phyloP scores from a whole-genome alignment of 2,797 vertebrate species.

The Pitangus sulphuratus region DNA sequence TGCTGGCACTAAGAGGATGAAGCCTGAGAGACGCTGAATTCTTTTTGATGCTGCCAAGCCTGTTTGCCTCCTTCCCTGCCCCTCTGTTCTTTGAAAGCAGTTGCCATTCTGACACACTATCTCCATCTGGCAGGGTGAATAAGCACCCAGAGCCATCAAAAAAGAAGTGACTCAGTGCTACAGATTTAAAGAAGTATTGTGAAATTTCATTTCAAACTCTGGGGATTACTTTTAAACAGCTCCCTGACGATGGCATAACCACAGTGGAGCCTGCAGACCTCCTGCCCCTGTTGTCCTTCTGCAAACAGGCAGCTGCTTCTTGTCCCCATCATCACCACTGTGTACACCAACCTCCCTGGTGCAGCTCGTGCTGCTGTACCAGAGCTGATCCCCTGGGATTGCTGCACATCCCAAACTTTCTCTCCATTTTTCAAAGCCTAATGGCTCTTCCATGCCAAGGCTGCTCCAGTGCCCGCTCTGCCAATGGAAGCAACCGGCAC shows the following conservation, averaged over 20 bases:
- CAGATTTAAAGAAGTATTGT: slow-evolving; percentile 60
- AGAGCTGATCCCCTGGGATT: background rate
- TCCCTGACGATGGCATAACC: background rate
- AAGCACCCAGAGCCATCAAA: slow-evolving; percentile 63
- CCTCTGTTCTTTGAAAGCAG: slow-evolving; percentile 73
- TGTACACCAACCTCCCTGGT: fast-evolving
- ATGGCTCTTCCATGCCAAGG: background rate
- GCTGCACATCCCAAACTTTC: background rate
- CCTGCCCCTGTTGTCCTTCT: background rate
- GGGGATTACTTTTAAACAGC: slow-evolving; percentile 38
- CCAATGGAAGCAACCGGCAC: background rate
- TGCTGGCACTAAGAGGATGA: slow-evolving; percentile 60
- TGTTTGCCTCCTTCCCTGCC: slow-evolving; percentile 64
- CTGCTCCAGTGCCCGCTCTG: background rate
- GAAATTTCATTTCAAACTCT: slow-evolving; percentile 33
- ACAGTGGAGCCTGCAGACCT: background rate
- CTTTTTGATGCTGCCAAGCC: slow-evolving; percentile 59
- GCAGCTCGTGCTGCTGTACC: background rate
- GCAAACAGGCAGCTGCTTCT: background rate
- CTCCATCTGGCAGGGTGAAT: slow-evolving; percentile 75
- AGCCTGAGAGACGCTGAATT: slow-evolving; percentile 51
- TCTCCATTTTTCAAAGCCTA: background rate
- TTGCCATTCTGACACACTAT: slow-evolving; percentile 63
- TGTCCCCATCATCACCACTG: background rate
- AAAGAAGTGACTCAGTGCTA: slow-evolving; percentile 42